phyloP scores from a whole-genome alignment of 1,140 invertebrate species.

The Globodera rostochiensis region DNA sequence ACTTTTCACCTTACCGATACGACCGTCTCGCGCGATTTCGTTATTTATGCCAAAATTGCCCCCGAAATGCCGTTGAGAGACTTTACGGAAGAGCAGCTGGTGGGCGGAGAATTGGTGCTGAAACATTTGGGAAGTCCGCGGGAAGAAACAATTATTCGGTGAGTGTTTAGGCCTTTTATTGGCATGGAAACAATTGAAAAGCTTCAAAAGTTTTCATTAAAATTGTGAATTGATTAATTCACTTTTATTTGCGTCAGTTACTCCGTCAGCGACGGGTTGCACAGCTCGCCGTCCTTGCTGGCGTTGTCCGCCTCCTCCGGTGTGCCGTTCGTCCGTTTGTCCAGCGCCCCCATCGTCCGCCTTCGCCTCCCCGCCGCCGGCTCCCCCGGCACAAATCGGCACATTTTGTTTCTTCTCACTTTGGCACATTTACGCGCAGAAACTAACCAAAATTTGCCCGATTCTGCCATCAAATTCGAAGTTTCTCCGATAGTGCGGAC shows the following conservation, averaged over 20 bases:
- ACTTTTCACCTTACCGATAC: constrained; percentile 52
- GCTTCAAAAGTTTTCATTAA: not conserved
- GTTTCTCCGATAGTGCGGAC: not conserved
- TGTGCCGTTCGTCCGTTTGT: constrained; percentile 4
- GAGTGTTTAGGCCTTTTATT: not conserved
- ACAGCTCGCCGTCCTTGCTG: constrained; percentile 38
- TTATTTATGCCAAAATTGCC: constrained; percentile 35
- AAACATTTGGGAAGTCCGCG: constrained; percentile 48
- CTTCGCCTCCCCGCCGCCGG: not conserved
- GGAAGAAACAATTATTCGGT: constrained; percentile 6
- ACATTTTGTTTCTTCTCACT: constrained; percentile 11
- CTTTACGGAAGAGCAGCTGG: constrained; percentile 55
- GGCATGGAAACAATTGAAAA: not conserved
- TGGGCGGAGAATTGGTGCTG: constrained; percentile 48
- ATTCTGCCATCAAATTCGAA: constrained; percentile 20
- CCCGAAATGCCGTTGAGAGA: constrained; percentile 48
- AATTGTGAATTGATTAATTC: not conserved
- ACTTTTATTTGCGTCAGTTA: constrained; percentile 42
- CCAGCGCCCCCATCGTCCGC: not conserved
- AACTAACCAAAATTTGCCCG: constrained; percentile 23
- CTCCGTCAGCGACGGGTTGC: constrained; percentile 57
- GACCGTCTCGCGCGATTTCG: constrained; percentile 41
- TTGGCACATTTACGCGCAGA: constrained; percentile 20
- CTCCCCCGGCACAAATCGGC: not conserved
- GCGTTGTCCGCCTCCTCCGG: constrained; percentile 8